Evolutionary conservation across 2,113 vertebrate species (phyloP), one percentile per base, ranked within the genome.

Genomic region (Pica pica): DNA sequence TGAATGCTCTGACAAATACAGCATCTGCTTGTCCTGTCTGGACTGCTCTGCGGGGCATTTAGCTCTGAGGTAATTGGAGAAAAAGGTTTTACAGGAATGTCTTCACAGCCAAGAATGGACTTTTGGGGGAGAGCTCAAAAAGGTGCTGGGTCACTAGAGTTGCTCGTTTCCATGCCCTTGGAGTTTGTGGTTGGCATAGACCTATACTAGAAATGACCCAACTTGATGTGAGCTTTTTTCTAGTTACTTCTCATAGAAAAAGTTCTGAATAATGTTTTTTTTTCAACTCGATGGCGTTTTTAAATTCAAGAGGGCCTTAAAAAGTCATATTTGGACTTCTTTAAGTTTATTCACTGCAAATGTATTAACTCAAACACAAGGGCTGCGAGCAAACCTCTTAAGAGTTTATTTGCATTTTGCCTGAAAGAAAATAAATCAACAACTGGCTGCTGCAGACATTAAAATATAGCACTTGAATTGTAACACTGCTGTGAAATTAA

Each of bases 341-440:
- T 93, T 69, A 67, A 94, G 95, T 97, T 94, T 97, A 93, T 94
- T 94, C 92, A 16, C 57, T 92, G 26, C 79, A 80, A 53, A 82
- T 93, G 75, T 95, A 76, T 85, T 95, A 70, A 86, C 73, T 93
- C 70, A 90, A 83, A 94, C 81, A 92, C 53, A 89, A 92, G 85
- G 61, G 56, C 55, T 85, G 67, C 15, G 13, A 97, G 61, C 94
- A 91, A 97, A 94, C 52, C 92, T 97, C 80, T 95, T 94, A 97
- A 96, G 94, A 95, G 42, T 94, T 83, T 95, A 90, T 96, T 96
- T 98, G 94, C 76, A 94, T 96, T 97, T 95, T 96, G 56, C 89
- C 94, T 91, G 91, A 96, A 96, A 97, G 75, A 93, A 95, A 97
- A 97, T 97, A 96, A 96, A 95, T 96, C 83, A 95, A 87, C 65